Evolutionary conservation across 2,113 vertebrate species (phyloP).

Genomic region (Chinchilla lanigera): DNA sequence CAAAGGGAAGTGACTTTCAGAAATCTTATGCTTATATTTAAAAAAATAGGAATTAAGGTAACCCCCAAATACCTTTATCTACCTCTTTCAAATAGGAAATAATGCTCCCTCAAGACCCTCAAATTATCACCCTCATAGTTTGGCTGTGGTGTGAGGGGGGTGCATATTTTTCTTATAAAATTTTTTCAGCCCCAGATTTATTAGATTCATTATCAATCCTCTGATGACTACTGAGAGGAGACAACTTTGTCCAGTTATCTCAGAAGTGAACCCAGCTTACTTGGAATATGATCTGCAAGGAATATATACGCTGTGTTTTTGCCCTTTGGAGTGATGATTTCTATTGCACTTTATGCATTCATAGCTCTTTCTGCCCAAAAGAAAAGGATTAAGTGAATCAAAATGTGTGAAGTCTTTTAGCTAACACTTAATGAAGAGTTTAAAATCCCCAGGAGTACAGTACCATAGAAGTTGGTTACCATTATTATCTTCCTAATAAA

Average conservation of each 20-base stretch:
- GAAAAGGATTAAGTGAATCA: constrained; percentile 24
- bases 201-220: background rate
- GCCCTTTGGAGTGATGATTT: background rate
- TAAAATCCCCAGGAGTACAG: constrained; percentile 23
- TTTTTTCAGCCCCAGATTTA: background rate
- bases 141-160: background rate
- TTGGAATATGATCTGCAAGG: background rate
- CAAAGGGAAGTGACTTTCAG: background rate
- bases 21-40: background rate
- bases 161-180: background rate
- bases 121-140: background rate
- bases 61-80: background rate
- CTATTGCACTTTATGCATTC: background rate
- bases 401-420: constrained; percentile 12
- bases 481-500: constrained; percentile 58
- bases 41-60: background rate
- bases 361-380: background rate
- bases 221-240: background rate
- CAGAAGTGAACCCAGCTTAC: background rate
- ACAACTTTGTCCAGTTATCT: background rate
- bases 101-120: background rate
- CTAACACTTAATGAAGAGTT: constrained; percentile 37
- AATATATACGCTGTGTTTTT: background rate
- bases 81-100: background rate
- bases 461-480: background rate